phyloP scores from a whole-genome alignment of 1,140 invertebrate genomes.

The Zaprionus camerounensis region DNA sequence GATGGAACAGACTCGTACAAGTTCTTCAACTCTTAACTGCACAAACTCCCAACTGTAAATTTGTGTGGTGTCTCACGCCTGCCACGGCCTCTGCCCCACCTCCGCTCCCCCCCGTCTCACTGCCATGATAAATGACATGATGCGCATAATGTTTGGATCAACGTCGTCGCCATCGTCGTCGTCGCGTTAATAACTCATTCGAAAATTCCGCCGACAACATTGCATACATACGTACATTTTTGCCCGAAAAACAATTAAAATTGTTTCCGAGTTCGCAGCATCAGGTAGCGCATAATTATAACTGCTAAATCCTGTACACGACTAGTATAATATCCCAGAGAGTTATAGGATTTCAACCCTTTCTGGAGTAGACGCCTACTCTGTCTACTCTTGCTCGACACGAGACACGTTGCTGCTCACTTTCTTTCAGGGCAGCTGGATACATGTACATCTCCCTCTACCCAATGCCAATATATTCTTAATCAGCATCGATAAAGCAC shows the following conservation, averaged over 20 bases:
- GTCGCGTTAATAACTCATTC: slow-evolving; percentile 83
- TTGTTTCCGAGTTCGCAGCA: slow-evolving; percentile 54
- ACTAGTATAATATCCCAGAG: slow-evolving; percentile 28
- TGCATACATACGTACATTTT: slow-evolving; percentile 56
- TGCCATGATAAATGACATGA: slow-evolving; percentile 79
- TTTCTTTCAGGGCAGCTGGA: not conserved
- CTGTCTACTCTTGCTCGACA: not conserved
- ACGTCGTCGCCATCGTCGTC: slow-evolving; percentile 56
- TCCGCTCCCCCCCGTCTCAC: not conserved
- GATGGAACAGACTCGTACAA: slow-evolving; percentile 10
- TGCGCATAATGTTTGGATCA: slow-evolving; percentile 63
- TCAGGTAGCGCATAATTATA: slow-evolving; percentile 54
- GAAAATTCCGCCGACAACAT: slow-evolving; percentile 72
- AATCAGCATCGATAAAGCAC: slow-evolving; percentile 3
- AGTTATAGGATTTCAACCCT: slow-evolving; percentile 47
- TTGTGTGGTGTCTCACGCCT: slow-evolving; percentile 2
- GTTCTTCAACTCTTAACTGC: slow-evolving; percentile 46
- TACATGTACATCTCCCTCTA: not conserved
- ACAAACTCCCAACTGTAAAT: slow-evolving; percentile 17
- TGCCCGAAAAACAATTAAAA: slow-evolving; percentile 75
- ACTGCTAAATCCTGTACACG: slow-evolving; percentile 38
- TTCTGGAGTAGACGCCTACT: not conserved
- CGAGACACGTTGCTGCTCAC: not conserved
- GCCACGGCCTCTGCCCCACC: slow-evolving; percentile 44
- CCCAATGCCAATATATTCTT: not conserved